Evolutionary conservation across 2,888 invertebrate species (phyloP).

Genomic region (Erebia aethiops): DNA sequence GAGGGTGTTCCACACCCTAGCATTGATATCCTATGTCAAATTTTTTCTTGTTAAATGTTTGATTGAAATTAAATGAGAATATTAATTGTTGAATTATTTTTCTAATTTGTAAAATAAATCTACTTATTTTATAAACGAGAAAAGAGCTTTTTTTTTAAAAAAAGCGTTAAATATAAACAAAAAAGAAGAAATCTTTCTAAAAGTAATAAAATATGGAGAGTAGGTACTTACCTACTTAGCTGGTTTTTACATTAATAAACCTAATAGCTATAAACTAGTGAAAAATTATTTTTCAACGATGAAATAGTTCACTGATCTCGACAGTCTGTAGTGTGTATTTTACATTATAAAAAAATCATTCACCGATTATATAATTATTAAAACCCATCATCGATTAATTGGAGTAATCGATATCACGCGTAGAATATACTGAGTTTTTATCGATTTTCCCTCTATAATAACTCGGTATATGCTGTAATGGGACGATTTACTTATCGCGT

Average conservation of each 20-base stretch:
- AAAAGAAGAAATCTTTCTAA: too few species aligned
- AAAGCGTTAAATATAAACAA: too few species aligned
- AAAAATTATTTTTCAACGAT: too few species aligned
- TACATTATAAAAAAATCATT: slow-evolving; percentile 1
- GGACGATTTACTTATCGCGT: slow-evolving; percentile 63
- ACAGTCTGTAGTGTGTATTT: slow-evolving; percentile 2
- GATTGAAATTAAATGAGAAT: background rate
- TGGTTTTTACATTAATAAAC: too few species aligned
- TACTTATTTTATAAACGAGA: too few species aligned
- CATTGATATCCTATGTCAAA: too few species aligned
- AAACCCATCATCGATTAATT: slow-evolving; percentile 59
- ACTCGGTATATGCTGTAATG: slow-evolving; percentile 51
- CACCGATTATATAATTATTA: slow-evolving; percentile 32
- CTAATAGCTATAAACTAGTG: too few species aligned
- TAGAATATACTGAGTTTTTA: slow-evolving; percentile 41
- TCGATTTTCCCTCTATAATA: slow-evolving; percentile 39
- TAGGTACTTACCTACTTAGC: too few species aligned
- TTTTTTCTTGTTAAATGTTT: background rate
- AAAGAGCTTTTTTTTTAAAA: too few species aligned
- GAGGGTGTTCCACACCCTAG: too few species aligned
- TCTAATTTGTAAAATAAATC: too few species aligned
- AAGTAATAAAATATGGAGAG: too few species aligned
- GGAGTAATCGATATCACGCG: slow-evolving; percentile 67
- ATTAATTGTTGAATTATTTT: background rate
- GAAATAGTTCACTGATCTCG: background rate